Base-by-base conservation (phyloP, 2,888 invertebrate species). In the Callyntrura sp. region DNA sequence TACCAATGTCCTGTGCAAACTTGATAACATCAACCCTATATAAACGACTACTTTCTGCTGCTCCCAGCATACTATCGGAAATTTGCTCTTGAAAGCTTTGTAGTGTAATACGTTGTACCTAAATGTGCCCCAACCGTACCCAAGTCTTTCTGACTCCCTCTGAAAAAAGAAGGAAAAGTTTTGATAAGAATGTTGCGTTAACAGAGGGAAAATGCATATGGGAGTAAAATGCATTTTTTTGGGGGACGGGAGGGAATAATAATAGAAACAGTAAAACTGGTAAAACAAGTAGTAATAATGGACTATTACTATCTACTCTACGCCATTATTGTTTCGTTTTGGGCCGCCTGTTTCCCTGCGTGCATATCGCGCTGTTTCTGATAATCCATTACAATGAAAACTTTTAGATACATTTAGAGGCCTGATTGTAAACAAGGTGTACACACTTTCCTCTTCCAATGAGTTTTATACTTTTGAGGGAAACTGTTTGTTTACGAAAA, bases 21-120 rank as follows among this genome's bases (percentile, higher is more conserved):
- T 23, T 65, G 86, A 78, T 79, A 86, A 35, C 68, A 87, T 79
- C 86, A 57, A 28, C 9, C 35, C 35, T 35, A 35, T 35, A 35
- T 35, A 35, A 6, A 35, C 35, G 35, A 6, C 6, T 35, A 6
- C 23, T 76, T n/a, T 0, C 23, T 76, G 25, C 68, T 62, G 5
- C 11, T 43, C 8, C 43, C 9, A 6, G 35, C 17, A 48, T 25
- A 82, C 55, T 17, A 78, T 65, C 78, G 79, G 86, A 87, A 81
- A 87, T 82, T 81, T 25, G 17, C 65, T 51, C 78, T 79, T 65
- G 86, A 79, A 86, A 86, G 79, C 55, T 62, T 79, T 79, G 35
- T 60, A 60, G 43, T 60, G 17, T 55, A 28, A 5, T 35, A 17
- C 55, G 28, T 1, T 79, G 43, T 35, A 43, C 60, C 6, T 35